Evolutionary conservation across 2,888 invertebrate species (phyloP), one percentile per base, ranked within the genome.

Genomic region (Torymus tubicola): DNA sequence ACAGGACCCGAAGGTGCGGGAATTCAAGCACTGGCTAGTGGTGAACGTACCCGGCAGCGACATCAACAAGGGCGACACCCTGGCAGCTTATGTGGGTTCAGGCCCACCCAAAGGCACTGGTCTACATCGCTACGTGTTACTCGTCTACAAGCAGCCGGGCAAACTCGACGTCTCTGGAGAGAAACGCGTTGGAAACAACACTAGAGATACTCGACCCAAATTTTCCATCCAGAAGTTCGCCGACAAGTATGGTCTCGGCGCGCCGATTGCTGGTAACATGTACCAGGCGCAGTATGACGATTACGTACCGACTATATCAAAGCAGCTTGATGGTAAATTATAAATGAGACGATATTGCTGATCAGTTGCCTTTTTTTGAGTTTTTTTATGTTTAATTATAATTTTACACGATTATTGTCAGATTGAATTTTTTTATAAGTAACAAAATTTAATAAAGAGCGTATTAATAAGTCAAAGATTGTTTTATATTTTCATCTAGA

Each of bases 251-350:
- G 91, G 93, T 83, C 88, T 94, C 75, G 93, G 94, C 2, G 88
- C 91, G 0, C 93, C 94, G 0, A 88, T 94, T 24, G 94, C 94
- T 84, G 94, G 94, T 12, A 94, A 94, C 85, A 94, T 93, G 76
- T 80, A 69, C 24, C 70, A 91, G 55, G 93, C 93, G 1, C 90
- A 94, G 87, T 94, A 92, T 87, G 94, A 94, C 85, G 92, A 93
- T 81, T 94, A 93, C 85, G 94, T 94, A 5, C 91, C 92, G 11
- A 89, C 84, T 58, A 85, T 92, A 60, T 88, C 91, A 65, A 90
- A 91, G 71, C 91, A 91, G 81, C 82, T 91, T n/a, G 87, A 84
- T 18, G 76, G 65, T 14, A 24, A 63, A 53, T 24, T 12, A 14
- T 53, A 63, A 55, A 24, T 24, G 3, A 24, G 2, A 24, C 24